Percentiles rank a stretch among this genome's conserved stretches.
These are phyloP conservation scores for Cotesia vestalis DNA, from an alignment of 1,140 invertebrate genomes.

Conservation along the genomic window DNA sequence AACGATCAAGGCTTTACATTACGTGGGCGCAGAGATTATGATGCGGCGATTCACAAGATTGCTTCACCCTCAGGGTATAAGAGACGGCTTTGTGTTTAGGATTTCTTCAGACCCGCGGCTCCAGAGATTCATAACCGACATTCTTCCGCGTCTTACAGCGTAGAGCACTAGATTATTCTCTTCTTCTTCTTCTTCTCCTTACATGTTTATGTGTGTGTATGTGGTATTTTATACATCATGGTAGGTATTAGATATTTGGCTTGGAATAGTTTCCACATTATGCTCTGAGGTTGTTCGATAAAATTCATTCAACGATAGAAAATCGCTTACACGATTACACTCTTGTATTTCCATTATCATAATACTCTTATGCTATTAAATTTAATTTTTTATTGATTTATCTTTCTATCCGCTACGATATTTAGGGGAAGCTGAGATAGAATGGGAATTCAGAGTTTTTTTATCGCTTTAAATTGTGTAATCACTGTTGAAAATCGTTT, in stretches of 20 bases:
- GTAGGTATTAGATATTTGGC: slow-evolving; percentile 4
- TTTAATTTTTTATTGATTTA: background rate
- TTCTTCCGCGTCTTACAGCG: slow-evolving; percentile 1
- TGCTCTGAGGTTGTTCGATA: slow-evolving; percentile 28
- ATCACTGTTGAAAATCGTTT: too few species aligned
- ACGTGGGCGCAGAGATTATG: slow-evolving; percentile 22
- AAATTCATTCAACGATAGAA: slow-evolving; percentile 35
- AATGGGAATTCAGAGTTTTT: too few species aligned
- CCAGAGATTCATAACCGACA: slow-evolving; percentile 30
- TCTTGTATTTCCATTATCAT: slow-evolving; percentile 31
- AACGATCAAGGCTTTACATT: slow-evolving; percentile 21
- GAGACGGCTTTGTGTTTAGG: slow-evolving; percentile 26
- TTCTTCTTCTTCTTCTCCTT: too few species aligned
- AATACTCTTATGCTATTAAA: slow-evolving; percentile 16
- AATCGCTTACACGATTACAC: slow-evolving; percentile 36
- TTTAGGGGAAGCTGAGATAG: too few species aligned
- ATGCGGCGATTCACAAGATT: slow-evolving; percentile 30
- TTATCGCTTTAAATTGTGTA: too few species aligned
- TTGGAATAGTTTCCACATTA: background rate
- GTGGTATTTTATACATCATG: slow-evolving; percentile 19
- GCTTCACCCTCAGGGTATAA: slow-evolving; percentile 19
- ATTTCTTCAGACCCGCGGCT: slow-evolving; percentile 19
- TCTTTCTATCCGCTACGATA: too few species aligned
- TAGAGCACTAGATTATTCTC: slow-evolving; percentile 19
- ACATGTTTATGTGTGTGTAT: background rate